Evolutionary conservation across 2,113 vertebrate species (phyloP).

Genomic region (Lepus europaeus): DNA sequence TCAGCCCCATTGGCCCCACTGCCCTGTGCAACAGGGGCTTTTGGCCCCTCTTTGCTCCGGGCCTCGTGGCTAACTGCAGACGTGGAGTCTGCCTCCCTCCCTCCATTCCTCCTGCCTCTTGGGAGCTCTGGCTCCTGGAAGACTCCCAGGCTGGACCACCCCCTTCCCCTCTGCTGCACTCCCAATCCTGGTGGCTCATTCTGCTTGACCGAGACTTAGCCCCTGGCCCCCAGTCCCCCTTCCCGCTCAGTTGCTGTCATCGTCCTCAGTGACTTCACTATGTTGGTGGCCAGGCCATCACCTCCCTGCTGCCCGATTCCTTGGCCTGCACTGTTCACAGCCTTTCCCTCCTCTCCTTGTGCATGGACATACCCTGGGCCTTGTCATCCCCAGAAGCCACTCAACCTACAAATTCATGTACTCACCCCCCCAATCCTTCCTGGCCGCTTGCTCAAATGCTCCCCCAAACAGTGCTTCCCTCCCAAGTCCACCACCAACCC

Average conservation of each 20-base stretch:
- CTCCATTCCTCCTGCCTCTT: background rate
- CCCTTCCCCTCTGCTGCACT: too few species aligned
- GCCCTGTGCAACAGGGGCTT: background rate
- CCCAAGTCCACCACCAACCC: background rate
- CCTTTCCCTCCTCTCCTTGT: background rate
- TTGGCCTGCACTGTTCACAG: background rate
- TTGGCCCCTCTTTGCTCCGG: background rate
- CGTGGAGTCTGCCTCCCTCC: background rate
- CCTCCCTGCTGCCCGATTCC: too few species aligned
- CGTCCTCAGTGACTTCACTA: background rate
- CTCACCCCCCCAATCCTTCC: background rate
- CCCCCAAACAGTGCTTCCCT: background rate
- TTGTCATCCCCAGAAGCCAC: background rate
- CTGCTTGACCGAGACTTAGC: background rate
- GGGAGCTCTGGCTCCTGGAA: background rate
- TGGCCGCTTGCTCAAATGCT: background rate
- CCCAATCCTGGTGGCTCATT: background rate
- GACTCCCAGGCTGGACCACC: background rate
- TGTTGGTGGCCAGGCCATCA: background rate
- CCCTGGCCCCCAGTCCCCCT: background rate
- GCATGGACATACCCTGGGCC: background rate
- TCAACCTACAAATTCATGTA: background rate
- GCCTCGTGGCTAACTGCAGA: background rate
- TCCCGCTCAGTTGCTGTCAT: background rate
- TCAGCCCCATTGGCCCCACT: background rate